Evolutionary conservation across 2,797 vertebrate genomes (phyloP).

Genomic region (Lutjanus argentimaculatus): DNA sequence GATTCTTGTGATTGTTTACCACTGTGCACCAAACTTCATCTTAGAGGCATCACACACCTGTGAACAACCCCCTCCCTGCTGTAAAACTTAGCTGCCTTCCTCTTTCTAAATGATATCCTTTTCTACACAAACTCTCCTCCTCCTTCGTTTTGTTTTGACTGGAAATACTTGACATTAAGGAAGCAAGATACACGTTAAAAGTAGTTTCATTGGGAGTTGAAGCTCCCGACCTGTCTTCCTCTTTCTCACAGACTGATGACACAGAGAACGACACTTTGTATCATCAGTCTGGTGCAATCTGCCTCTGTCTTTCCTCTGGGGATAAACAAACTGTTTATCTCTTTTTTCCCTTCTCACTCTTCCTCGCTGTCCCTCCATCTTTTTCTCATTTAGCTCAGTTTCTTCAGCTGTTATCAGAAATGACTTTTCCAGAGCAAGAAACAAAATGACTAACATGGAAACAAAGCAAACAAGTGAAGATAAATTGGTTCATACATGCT

Average conservation of each 20-base stretch:
- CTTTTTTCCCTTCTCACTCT: neutral
- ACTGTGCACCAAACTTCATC: too few species aligned
- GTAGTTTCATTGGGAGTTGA: slow-evolving; percentile 10
- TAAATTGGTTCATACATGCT: neutral
- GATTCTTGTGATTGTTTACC: neutral
- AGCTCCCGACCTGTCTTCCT: neutral
- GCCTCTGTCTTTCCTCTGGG: neutral
- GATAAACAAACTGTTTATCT: neutral
- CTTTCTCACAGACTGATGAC: neutral
- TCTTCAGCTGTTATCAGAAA: neutral
- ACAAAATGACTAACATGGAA: neutral
- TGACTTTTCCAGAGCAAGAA: neutral
- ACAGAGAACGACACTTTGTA: neutral
- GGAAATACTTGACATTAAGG: slow-evolving; percentile 15
- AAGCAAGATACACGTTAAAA: neutral
- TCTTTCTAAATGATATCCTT: neutral
- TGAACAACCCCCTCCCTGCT: neutral
- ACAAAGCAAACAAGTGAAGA: neutral
- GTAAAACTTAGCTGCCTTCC: neutral
- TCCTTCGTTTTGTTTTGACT: slow-evolving; percentile 9
- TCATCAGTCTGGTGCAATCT: neutral
- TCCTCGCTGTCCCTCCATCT: neutral
- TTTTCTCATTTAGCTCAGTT: neutral
- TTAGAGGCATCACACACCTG: neutral
- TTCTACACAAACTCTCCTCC: too few species aligned